Evolutionary conservation across 2,113 vertebrate species (phyloP).

Genomic region (Ammodytes marinus): DNA sequence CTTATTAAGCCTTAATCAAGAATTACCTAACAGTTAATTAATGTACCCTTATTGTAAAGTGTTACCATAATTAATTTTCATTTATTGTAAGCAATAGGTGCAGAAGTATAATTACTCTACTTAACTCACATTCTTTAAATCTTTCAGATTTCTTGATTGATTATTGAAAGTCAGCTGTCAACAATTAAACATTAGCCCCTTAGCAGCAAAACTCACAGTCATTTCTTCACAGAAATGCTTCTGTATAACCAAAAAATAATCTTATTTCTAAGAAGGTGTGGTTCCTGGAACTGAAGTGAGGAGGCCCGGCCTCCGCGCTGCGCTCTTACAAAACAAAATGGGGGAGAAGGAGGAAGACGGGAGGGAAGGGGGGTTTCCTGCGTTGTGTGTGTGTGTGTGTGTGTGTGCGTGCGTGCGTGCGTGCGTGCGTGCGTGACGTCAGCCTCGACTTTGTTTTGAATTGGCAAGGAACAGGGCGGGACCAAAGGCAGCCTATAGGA

Average conservation of each 20-base stretch:
- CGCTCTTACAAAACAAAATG: constrained; percentile 58
- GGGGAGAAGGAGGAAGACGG: constrained; percentile 47
- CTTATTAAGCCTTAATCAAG: no score
- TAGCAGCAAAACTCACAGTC: neutral
- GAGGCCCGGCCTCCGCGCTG: constrained; percentile 20
- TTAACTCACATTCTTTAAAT: no score
- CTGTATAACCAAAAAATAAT: neutral
- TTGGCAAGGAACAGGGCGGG: constrained; percentile 64
- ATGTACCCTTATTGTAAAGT: no score
- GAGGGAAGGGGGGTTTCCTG: constrained; percentile 57
- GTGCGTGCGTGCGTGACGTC: constrained; percentile 56
- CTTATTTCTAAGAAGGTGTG: neutral
- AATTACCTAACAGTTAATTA: no score
- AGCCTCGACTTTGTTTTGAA: constrained; percentile 70
- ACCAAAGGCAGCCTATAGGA: constrained; percentile 58
- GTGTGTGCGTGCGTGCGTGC: constrained; percentile 17
- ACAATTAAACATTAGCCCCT: neutral
- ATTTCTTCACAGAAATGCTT: neutral
- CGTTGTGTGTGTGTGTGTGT: constrained; percentile 55
- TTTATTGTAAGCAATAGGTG: no score
- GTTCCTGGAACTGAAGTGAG: constrained; percentile 4
- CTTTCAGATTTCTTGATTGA: no score
- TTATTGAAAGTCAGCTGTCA: no score
- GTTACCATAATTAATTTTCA: no score
- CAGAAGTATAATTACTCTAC: no score